A percentile compares a stretch with the other conserved stretches of the same genome.
These are phyloP conservation scores for Harmothoe impar DNA, from an alignment of 2,888 invertebrate genomes.

Conservation along the genomic window DNA sequence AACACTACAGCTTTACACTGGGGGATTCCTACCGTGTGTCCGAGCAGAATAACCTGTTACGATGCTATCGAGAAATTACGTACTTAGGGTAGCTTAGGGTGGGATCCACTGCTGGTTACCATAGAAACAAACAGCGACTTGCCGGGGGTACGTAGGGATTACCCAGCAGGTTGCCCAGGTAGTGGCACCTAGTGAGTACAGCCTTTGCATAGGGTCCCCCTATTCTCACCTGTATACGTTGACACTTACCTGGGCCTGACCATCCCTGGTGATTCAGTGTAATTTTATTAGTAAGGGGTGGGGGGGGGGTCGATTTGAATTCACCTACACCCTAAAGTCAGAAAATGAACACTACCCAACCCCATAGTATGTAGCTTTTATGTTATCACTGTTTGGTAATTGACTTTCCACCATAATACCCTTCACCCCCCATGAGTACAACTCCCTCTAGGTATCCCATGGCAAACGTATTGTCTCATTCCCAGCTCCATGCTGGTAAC, in stretches of 20 bases:
- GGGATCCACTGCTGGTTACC: background rate
- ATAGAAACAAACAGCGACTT: background rate
- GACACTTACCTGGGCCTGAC: background rate
- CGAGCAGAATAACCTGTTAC: background rate
- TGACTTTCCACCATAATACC: background rate
- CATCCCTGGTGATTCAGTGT: background rate
- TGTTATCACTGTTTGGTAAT: background rate
- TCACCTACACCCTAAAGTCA: too few relatives aligned
- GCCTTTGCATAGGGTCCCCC: background rate
- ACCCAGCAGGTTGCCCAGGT: background rate
- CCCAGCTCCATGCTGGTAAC: background rate
- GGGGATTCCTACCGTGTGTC: background rate
- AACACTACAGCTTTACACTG: background rate
- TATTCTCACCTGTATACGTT: background rate
- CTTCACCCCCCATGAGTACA: background rate
- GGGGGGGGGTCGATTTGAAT: too few relatives aligned
- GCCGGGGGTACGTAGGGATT: background rate
- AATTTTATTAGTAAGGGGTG: too few relatives aligned
- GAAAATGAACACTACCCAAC: too few relatives aligned
- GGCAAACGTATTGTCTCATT: too few relatives aligned
- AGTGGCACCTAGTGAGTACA: background rate
- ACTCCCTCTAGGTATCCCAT: background rate
- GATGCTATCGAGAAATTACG: background rate
- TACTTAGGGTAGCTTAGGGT: background rate
- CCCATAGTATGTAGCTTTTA: background rate